A percentile compares a stretch with the other conserved stretches of the same genome.
Conservation (phyloP, 2,888 invertebrate species). For the Celastrina argiolus region DNA sequence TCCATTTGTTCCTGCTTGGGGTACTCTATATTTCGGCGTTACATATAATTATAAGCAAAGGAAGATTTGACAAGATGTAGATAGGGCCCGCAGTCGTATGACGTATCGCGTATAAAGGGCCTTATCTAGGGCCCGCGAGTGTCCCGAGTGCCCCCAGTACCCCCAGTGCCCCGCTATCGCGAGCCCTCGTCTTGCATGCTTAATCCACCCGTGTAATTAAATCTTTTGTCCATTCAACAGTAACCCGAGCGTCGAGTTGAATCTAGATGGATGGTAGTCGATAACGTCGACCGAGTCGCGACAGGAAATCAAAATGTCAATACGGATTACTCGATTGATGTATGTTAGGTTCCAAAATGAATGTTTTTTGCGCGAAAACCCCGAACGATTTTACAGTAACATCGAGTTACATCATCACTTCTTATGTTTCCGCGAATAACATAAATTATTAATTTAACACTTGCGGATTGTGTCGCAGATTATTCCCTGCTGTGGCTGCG, state of each 20-base stretch:
- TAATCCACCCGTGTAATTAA: constrained; percentile 78
- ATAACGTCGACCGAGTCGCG: not conserved
- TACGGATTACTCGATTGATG: constrained; percentile 57
- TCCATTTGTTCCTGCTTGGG: too few species aligned
- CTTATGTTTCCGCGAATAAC: too few species aligned
- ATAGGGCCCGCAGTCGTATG: constrained; percentile 8
- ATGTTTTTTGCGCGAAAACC: not conserved
- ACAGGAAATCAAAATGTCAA: constrained; percentile 51
- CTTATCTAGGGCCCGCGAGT: constrained; percentile 36
- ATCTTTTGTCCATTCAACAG: constrained; percentile 68
- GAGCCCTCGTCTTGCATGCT: constrained; percentile 52
- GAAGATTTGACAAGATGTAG: not conserved
- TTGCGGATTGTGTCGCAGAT: too few species aligned
- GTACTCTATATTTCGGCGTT: not conserved
- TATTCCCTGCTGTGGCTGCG: too few species aligned
- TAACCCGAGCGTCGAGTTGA: constrained; percentile 45
- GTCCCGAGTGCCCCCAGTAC: constrained; percentile 58
- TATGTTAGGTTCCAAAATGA: constrained; percentile 32
- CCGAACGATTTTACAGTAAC: too few species aligned
- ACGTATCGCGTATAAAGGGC: constrained; percentile 18
- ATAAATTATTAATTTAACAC: too few species aligned
- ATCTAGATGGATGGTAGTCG: constrained; percentile 6
- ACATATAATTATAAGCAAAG: not conserved
- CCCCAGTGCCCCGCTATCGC: constrained; percentile 50
- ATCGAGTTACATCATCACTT: too few species aligned